A percentile compares a stretch with the other conserved stretches of the same genome.
Evolutionary conservation across 2,888 invertebrate genomes (phyloP).

Genomic region (Melinaea menophilus): DNA sequence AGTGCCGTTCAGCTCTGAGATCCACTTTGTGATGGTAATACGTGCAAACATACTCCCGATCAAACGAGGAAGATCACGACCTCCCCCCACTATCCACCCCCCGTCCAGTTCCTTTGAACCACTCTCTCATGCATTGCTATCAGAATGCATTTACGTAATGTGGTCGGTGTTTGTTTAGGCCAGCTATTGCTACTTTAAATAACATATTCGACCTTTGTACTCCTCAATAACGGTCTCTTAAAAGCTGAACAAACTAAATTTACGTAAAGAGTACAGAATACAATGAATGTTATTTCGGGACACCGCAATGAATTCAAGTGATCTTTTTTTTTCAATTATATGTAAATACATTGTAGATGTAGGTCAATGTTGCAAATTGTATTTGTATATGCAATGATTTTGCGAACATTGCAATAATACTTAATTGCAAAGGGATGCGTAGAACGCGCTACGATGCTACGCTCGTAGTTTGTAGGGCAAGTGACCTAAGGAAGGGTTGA

Average conservation of each 20-base stretch:
- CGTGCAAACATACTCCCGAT: conserved; percentile 47
- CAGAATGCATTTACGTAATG: conserved; percentile 54
- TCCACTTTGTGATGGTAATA: conserved; percentile 63
- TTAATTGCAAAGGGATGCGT: neutral
- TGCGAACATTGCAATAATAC: neutral
- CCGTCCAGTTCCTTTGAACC: conserved; percentile 30
- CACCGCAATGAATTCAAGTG: neutral
- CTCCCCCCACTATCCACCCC: conserved; percentile 17
- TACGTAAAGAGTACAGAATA: conserved; percentile 35
- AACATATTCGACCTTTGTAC: conserved; percentile 57
- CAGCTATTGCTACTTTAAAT: conserved; percentile 69
- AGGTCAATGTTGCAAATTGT: conserved; percentile 6
- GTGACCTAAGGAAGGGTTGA: conserved; percentile 8
- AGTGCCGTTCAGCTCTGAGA: neutral
- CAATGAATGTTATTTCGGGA: conserved; percentile 22
- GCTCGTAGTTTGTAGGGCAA: conserved; percentile 3
- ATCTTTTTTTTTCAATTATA: conserved; percentile 8
- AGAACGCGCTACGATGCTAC: conserved; percentile 8
- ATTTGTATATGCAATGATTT: neutral
- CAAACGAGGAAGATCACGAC: conserved; percentile 38
- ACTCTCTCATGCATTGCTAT: conserved; percentile 48
- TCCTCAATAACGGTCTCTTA: conserved; percentile 28
- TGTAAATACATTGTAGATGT: conserved; percentile 27
- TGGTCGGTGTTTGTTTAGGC: conserved; percentile 63
- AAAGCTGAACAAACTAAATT: conserved; percentile 35